A percentile compares a stretch with the other conserved stretches of the same genome.
Conservation (phyloP, 1,140 invertebrate genomes). For the Adoxophyes honmai region DNA sequence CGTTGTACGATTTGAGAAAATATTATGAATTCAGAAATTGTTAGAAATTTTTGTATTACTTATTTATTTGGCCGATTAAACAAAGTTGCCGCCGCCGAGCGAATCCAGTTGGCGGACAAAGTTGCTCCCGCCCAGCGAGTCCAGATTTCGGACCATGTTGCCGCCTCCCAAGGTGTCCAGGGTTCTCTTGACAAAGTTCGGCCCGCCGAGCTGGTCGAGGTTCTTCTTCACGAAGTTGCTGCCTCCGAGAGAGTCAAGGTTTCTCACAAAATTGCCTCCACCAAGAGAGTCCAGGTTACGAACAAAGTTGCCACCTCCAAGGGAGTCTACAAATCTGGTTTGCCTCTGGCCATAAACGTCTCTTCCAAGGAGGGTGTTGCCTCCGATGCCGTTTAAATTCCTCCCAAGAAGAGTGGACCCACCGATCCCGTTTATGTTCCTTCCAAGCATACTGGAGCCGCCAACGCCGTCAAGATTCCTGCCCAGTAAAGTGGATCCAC, state of each 20-base stretch:
- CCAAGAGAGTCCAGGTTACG: conserved; percentile 66
- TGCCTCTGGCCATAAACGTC: conserved; percentile 47
- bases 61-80: conserved; percentile 11
- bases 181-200: conserved; percentile 65
- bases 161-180: conserved; percentile 69
- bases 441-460: conserved; percentile 26
- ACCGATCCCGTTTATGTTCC: conserved; percentile 30
- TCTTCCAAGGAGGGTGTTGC: conserved; percentile 36
- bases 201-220: conserved; percentile 71
- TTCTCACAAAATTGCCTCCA: conserved; percentile 66
- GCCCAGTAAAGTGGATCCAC: conserved; percentile 38
- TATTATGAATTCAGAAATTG: not conserved
- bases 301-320: conserved; percentile 66
- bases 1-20: conserved; percentile 5
- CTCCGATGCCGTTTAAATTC: conserved; percentile 46
- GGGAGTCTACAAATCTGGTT: conserved; percentile 65
- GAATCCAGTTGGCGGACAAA: conserved; percentile 61
- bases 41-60: not conserved
- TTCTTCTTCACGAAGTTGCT: conserved; percentile 69
- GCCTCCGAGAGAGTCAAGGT: conserved; percentile 64
- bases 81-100: conserved; percentile 35
- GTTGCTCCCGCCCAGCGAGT: conserved; percentile 69
- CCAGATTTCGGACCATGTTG: conserved; percentile 66
- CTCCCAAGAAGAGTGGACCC: conserved; percentile 23
- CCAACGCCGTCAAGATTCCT: conserved; percentile 32